Evolutionary conservation across 2,113 vertebrate species (phyloP).

Genomic region (pig (Sus scrofa)): T2T-Sscrofa CM000827.6:38984501-38985000

Average conservation of each 20-base stretch:
- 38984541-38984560: not conserved
- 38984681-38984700: not conserved
- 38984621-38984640: not conserved
- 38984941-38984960: not conserved
- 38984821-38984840: not conserved
- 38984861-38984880: not conserved
- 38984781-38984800: not conserved
- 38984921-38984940: not conserved
- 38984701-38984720: not conserved
- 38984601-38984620: not conserved
- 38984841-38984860: conserved; percentile 19
- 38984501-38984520: too few relatives aligned
- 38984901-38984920: not conserved
- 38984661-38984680: not conserved
- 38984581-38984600: not conserved
- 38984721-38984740: not conserved
- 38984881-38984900: not conserved
- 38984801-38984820: not conserved
- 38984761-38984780: not conserved
- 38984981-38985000: not conserved
- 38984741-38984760: not conserved
- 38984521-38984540: too few relatives aligned
- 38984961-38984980: not conserved
- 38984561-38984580: not conserved
- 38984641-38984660: not conserved